Percentiles rank a stretch among this genome's conserved stretches.
Evolutionary conservation across 1,140 invertebrate genomes (phyloP).

Genomic region (Trigoniulus corallinus): DNA sequence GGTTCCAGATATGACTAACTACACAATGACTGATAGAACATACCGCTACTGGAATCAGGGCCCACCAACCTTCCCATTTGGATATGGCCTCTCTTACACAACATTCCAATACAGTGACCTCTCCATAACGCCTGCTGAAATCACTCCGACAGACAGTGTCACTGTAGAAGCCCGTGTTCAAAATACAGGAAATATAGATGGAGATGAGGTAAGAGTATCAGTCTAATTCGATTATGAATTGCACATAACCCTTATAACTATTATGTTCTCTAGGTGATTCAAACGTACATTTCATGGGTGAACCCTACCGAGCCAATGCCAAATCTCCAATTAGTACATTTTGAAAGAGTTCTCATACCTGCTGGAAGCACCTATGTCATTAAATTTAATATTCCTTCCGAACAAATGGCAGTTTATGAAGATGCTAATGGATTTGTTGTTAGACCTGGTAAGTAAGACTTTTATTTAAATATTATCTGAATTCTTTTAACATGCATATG

Average conservation of each 20-base stretch:
- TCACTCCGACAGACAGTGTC: slow-evolving; percentile 14
- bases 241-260: too few species aligned
- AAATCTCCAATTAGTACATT: slow-evolving; percentile 20
- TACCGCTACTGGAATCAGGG: slow-evolving; percentile 21
- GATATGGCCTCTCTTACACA: slow-evolving; percentile 24
- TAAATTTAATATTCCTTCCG: slow-evolving; percentile 12
- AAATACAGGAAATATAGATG: slow-evolving; percentile 16
- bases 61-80: slow-evolving; percentile 22
- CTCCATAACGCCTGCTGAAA: slow-evolving; percentile 3
- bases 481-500: background rate
- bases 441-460: slow-evolving; percentile 12
- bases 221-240: too few species aligned
- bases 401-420: slow-evolving; percentile 20
- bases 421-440: slow-evolving; percentile 18
- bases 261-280: too few species aligned
- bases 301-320: slow-evolving; percentile 18
- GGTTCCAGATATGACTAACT: slow-evolving; percentile 22
- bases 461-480: background rate
- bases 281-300: slow-evolving; percentile 21
- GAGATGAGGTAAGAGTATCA: slow-evolving; percentile 24
- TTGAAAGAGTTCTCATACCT: slow-evolving; percentile 14
- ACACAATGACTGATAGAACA: slow-evolving; percentile 22
- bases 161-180: slow-evolving; percentile 13
- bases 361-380: background rate
- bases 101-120: slow-evolving; percentile 19